Evolutionary conservation across 2,113 vertebrate species (phyloP).

Genomic region (Eolophus roseicapilla): DNA sequence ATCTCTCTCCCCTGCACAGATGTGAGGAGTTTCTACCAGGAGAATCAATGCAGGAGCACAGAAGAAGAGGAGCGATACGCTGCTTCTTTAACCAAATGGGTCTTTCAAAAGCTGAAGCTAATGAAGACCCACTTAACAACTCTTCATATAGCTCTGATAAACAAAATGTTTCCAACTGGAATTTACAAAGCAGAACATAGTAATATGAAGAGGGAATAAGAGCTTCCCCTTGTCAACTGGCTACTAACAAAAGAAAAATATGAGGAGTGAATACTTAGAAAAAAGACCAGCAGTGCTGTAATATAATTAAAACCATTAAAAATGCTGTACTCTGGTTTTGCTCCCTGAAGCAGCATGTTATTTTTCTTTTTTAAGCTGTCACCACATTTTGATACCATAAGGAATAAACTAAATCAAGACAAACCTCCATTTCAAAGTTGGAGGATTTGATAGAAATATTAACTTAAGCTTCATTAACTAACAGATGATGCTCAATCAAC

Average conservation of each 20-base stretch:
- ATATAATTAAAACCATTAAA: conserved; percentile 71
- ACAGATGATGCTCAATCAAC: neutral
- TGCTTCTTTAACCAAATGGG: neutral
- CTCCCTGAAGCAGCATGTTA: conserved; percentile 58
- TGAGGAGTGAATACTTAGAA: conserved; percentile 56
- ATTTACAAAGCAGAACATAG: conserved; percentile 28
- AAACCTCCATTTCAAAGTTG: conserved; percentile 24
- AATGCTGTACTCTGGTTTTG: conserved; percentile 63
- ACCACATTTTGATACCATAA: conserved; percentile 66
- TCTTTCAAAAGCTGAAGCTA: neutral
- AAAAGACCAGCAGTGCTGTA: conserved; percentile 49
- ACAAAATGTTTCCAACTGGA: conserved; percentile 41
- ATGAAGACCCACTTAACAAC: neutral
- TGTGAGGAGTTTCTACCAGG: neutral
- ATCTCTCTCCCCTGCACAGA: neutral
- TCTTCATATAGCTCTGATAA: conserved; percentile 46
- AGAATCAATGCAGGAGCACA: neutral
- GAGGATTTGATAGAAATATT: conserved; percentile 1
- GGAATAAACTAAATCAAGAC: conserved; percentile 65
- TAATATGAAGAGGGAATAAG: conserved; percentile 48
- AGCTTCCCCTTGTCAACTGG: conserved; percentile 57
- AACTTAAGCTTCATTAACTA: neutral
- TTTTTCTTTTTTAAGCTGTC: conserved; percentile 67
- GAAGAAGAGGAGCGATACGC: neutral
- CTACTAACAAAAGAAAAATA: conserved; percentile 64